A percentile compares a stretch with the other conserved stretches of the same genome.
These are phyloP conservation scores for Benthosema pterotum DNA, from an alignment of 2,797 vertebrate species.

Conservation along the genomic window DNA sequence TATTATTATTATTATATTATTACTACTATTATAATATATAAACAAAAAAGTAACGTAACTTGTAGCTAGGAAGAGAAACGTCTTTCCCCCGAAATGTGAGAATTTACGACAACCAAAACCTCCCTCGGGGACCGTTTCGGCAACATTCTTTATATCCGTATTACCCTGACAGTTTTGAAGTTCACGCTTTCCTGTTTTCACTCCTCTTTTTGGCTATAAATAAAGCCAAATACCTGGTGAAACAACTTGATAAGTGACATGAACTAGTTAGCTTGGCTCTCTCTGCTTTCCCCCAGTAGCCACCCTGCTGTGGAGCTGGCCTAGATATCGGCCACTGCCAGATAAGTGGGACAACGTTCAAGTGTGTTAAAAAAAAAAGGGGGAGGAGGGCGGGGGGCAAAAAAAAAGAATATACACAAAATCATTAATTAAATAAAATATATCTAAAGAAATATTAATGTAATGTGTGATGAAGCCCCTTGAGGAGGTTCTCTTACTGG, in stretches of 20 bases:
- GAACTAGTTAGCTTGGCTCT: constrained; percentile 75
- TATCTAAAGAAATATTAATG: neutral
- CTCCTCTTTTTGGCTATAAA: constrained; percentile 17
- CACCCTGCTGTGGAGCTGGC: constrained; percentile 68
- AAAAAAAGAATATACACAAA: constrained; percentile 41
- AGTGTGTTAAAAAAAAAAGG: constrained; percentile 14
- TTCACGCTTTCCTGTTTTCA: constrained; percentile 11
- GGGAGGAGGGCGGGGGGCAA: neutral
- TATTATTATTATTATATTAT: too few species aligned
- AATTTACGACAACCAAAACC: neutral
- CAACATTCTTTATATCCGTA: neutral
- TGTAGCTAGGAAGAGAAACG: too few species aligned
- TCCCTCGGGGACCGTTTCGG: neutral
- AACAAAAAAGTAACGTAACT: too few species aligned
- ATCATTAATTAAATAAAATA: neutral
- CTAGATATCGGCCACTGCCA: constrained; percentile 63
- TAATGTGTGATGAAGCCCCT: too few species aligned
- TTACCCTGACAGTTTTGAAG: too few species aligned
- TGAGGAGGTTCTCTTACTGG: too few species aligned
- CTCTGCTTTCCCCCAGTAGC: constrained; percentile 63
- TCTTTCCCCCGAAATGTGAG: neutral
- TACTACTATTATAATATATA: too few species aligned
- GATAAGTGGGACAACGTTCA: constrained; percentile 71
- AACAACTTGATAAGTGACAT: constrained; percentile 68
- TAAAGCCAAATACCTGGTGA: constrained; percentile 51